phyloP scores from a whole-genome alignment of 2,888 invertebrate species.

The Dicyrtomina minuta region DNA sequence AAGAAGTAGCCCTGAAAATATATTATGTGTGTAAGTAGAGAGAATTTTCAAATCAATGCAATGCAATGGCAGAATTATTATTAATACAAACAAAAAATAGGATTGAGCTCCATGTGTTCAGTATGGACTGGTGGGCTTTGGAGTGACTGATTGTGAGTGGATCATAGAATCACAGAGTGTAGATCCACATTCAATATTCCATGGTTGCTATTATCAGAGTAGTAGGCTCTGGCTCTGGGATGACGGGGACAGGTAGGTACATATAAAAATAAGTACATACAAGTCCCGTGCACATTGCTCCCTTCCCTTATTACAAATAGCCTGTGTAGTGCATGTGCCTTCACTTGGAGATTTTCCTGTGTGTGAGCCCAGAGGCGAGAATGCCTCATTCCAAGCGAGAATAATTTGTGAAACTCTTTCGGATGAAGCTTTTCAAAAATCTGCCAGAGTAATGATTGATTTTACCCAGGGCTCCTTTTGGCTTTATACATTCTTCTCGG shows the following conservation, averaged over 20 bases:
- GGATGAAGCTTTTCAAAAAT: slow-evolving; percentile 33
- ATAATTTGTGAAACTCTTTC: slow-evolving; percentile 35
- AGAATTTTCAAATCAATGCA: slow-evolving; percentile 28
- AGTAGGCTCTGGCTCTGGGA: no score
- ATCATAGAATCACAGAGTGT: no score
- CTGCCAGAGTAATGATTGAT: slow-evolving; percentile 33
- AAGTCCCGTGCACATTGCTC: no score
- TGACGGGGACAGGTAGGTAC: no score
- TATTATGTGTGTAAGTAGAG: no score
- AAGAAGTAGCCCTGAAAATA: slow-evolving; percentile 31
- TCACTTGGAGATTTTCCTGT: slow-evolving; percentile 10
- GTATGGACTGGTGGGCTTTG: neutral
- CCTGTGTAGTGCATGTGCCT: neutral
- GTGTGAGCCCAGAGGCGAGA: slow-evolving; percentile 29
- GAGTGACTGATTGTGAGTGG: slow-evolving; percentile 4
- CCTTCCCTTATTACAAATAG: no score
- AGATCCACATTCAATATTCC: no score
- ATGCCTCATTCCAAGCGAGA: slow-evolving; percentile 35
- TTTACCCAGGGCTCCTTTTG: slow-evolving; percentile 26
- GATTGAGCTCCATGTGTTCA: slow-evolving; percentile 6
- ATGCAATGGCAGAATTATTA: slow-evolving; percentile 26
- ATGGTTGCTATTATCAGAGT: slow-evolving; percentile 31
- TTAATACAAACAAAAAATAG: slow-evolving; percentile 31
- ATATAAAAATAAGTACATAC: no score
- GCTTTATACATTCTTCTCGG: slow-evolving; percentile 19